Evolutionary conservation across 2,888 invertebrate species (phyloP).

Genomic region (Amblyteles armatorius): DNA sequence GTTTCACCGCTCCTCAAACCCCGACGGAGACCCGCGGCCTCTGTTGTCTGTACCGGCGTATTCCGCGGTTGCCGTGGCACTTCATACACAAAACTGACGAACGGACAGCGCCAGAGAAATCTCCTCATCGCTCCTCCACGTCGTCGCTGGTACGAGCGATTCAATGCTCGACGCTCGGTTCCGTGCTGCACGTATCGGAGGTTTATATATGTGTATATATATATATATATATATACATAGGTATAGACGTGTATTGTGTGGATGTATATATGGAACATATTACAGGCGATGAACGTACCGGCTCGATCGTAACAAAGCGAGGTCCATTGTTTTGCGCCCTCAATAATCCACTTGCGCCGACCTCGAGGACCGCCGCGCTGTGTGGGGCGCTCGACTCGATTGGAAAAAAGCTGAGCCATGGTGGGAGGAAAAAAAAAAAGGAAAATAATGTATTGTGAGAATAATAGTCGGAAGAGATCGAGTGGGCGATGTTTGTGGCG

Average conservation of each 20-base stretch:
- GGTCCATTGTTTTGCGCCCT: conserved; percentile 83
- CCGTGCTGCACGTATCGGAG: neutral
- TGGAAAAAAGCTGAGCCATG: conserved; percentile 73
- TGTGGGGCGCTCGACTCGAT: conserved; percentile 74
- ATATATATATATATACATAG: neutral
- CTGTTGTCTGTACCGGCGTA: conserved; percentile 46
- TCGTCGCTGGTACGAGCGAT: conserved; percentile 64
- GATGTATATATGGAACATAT: conserved; percentile 76
- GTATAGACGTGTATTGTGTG: conserved; percentile 26
- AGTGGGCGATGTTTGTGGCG: conserved; percentile 41
- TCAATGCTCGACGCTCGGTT: conserved; percentile 6
- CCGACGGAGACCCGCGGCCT: conserved; percentile 1
- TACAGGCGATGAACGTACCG: conserved; percentile 74
- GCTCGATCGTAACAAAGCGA: conserved; percentile 78
- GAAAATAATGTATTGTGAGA: conserved; percentile 40
- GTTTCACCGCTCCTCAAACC: conserved; percentile 31
- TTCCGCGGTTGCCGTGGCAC: conserved; percentile 74
- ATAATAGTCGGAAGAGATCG: conserved; percentile 52
- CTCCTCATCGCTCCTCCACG: conserved; percentile 68
- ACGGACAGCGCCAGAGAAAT: conserved; percentile 72
- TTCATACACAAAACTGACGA: conserved; percentile 81
- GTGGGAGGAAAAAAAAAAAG: conserved; percentile 59
- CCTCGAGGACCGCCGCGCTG: conserved; percentile 76
- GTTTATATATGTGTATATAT: neutral
- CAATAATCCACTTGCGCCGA: conserved; percentile 83